These are phyloP conservation scores for Lithophane socia DNA, from an alignment of 2,888 invertebrate genomes.

Conservation along the genomic window DNA sequence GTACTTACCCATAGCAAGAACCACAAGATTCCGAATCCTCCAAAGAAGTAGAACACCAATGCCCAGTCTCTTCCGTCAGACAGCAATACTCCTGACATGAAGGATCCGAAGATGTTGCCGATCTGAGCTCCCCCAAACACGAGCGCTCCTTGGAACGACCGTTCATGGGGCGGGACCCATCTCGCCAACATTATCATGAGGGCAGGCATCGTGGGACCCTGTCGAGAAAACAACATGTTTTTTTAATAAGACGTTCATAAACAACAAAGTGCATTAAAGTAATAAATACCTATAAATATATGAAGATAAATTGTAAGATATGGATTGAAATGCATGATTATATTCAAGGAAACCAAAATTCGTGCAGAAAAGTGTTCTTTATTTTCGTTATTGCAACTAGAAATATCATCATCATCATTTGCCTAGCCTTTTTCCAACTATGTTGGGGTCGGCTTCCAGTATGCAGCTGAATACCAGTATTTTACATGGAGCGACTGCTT, in stretches of 20 bases:
- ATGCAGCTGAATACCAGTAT: too few species aligned
- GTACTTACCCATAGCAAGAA: conserved; percentile 86
- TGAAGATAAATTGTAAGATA: neutral
- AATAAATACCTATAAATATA: too few species aligned
- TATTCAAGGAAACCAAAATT: neutral
- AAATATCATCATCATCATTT: too few species aligned
- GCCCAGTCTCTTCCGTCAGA: conserved; percentile 88
- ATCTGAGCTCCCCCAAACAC: conserved; percentile 91
- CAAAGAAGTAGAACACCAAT: conserved; percentile 91
- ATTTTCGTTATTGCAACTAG: neutral
- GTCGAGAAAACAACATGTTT: conserved; percentile 57
- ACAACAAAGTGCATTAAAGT: neutral
- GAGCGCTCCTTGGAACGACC: conserved; percentile 90
- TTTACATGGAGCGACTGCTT: too few species aligned
- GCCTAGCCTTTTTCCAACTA: too few species aligned
- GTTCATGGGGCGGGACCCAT: conserved; percentile 91
- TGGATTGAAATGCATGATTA: too few species aligned
- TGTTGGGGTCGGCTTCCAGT: too few species aligned
- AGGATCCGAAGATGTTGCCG: conserved; percentile 90
- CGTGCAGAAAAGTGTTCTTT: neutral
- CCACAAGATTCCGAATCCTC: conserved; percentile 89
- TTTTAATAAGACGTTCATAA: neutral
- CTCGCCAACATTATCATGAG: conserved; percentile 91
- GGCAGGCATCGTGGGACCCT: conserved; percentile 94
- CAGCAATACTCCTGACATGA: conserved; percentile 89